Base-by-base conservation (phyloP, 92 coral and sea anemone genomes). In the Palythoa heliodiscus region DNA sequence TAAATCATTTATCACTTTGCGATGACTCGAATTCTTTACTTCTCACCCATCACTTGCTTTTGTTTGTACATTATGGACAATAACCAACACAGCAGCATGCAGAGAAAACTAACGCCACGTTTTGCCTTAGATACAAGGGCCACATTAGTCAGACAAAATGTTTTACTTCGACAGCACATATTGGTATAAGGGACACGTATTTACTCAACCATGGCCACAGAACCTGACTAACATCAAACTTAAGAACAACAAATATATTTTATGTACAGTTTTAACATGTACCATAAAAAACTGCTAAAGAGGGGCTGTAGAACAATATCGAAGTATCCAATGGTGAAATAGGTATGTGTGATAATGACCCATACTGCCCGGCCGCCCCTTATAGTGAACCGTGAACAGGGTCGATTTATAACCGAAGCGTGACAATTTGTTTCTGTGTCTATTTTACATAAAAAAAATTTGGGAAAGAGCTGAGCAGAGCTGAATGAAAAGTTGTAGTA, bases 1-100 rank as follows among this genome's bases (percentile, higher is more conserved):
- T 67, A 80, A 80, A 80, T 80, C 84, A 24, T 80, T 66, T 80
- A 80, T 80, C 84, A 80, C 75, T 80, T 80, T 80, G 20, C 47
- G 37, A 50, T 80, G 84, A 20, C 61, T 80, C 58, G 57, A 80
- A 47, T 80, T 80, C 74, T 80, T 80, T 66, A 80, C 61, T 47
- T 75, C 43, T 80, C 72, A 67, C 57, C 74, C 35, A 39, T 80
- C 38, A 73, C 74, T 48, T 25, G 12, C 74, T 64, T 39, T 80
- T 63, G 58, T 79, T 61, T 67, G 13, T 7, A 61, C 38, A 64
- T 79, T 40, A 79, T 14, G 11, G 73, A 80, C 75, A 80, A 80
- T 80, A 67, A 69, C 73, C 19, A 20, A 67, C 17, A 19, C 47
- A 43, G 43, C 17, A 47, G 57, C 14, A 43, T 39, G 72, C 61